Conservation (phyloP, 2,797 vertebrate genomes). For the Selene dorsalis region DNA sequence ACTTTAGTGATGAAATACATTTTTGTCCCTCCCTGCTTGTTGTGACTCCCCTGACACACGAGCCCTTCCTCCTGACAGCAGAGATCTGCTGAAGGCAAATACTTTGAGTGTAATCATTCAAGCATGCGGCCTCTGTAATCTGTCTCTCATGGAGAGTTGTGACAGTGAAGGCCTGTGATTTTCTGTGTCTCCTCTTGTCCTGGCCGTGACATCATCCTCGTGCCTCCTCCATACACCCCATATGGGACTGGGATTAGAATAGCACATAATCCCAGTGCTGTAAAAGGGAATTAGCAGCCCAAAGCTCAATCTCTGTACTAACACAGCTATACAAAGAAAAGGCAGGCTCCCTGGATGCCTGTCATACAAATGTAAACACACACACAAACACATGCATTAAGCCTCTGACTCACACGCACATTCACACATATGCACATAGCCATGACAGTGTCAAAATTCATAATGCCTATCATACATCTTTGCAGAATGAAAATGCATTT, state of each 20-base stretch:
- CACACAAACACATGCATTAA: conserved; percentile 12
- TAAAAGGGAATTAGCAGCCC: conserved; percentile 82
- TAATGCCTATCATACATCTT: conserved; percentile 18
- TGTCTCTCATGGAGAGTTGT: conserved; percentile 40
- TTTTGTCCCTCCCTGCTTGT: not conserved
- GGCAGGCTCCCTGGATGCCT: conserved; percentile 34
- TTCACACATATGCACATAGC: not conserved
- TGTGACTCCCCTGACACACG: conserved; percentile 3
- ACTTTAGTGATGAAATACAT: not conserved
- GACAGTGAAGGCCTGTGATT: conserved; percentile 58
- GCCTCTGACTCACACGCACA: conserved; percentile 19
- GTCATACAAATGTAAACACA: conserved; percentile 43
- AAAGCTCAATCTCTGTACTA: conserved; percentile 71
- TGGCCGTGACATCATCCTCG: conserved; percentile 69
- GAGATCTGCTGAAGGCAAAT: conserved; percentile 22
- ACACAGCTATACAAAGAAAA: conserved; percentile 59
- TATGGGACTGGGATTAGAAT: conserved; percentile 85
- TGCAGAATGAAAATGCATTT: conserved; percentile 36
- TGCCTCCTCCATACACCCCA: conserved; percentile 76
- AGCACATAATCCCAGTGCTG: conserved; percentile 82
- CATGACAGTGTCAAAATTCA: not conserved
- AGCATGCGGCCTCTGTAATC: conserved; percentile 62
- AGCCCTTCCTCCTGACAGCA: conserved; percentile 12
- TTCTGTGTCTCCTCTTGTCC: conserved; percentile 58
- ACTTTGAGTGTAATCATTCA: conserved; percentile 30